phyloP scores from a whole-genome alignment of 2,888 invertebrate genomes.

The Apamea monoglypha region DNA sequence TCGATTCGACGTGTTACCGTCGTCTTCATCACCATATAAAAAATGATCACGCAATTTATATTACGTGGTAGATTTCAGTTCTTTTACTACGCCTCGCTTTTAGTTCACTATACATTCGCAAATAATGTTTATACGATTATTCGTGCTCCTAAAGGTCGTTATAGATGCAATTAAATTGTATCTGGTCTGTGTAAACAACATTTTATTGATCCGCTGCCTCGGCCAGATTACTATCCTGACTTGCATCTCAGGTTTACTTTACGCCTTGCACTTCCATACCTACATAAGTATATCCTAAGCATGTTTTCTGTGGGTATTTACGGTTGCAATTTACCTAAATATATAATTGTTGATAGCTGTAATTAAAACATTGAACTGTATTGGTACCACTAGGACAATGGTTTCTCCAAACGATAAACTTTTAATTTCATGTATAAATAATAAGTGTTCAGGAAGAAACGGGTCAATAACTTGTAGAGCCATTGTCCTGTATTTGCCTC shows the following conservation, averaged over 20 bases:
- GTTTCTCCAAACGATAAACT: constrained; percentile 12
- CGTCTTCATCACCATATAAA: constrained; percentile 47
- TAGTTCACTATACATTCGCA: constrained; percentile 45
- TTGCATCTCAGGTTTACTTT: constrained; percentile 7
- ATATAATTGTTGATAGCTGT: background rate
- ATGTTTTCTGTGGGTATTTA: background rate
- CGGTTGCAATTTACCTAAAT: constrained; percentile 3
- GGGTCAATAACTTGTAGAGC: constrained; percentile 32
- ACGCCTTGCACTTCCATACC: background rate
- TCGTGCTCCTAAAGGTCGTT: constrained; percentile 40
- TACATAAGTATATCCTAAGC: background rate
- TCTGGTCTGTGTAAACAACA: constrained; percentile 54
- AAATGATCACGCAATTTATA: constrained; percentile 45
- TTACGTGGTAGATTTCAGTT: constrained; percentile 52
- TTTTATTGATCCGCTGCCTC: constrained; percentile 57
- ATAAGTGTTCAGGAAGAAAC: constrained; percentile 3
- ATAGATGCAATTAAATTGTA: constrained; percentile 59
- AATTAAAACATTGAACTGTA: background rate
- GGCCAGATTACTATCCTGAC: constrained; percentile 21
- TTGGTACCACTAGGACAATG: background rate
- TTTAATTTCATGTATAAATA: constrained; percentile 11
- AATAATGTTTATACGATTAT: constrained; percentile 46
- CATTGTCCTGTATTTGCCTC: constrained; percentile 39
- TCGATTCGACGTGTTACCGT: constrained; percentile 27
- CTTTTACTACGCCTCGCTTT: constrained; percentile 46